Base-by-base conservation (phyloP, 2,113 vertebrate species). In the Podarcis cretensis region DNA sequence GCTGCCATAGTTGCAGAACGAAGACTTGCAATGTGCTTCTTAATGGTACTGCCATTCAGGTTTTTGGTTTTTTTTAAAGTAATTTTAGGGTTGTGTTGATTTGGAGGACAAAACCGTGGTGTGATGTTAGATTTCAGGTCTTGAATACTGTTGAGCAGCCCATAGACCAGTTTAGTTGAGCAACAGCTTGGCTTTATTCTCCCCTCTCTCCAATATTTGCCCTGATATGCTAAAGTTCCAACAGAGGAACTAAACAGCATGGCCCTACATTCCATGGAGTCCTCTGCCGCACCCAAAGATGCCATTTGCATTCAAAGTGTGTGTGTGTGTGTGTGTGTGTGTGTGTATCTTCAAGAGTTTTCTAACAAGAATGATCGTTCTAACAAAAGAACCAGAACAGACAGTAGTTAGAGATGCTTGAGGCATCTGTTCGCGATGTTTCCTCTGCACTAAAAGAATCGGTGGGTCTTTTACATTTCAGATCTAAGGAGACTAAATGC, bases 1-100 rank as follows among this genome's bases (percentile, higher is more conserved):
- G 76, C 25, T 54, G 89, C 59, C 82, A 74, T 92, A 91, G 54
- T 86, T 92, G 78, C 83, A 80, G 73, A 92, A 76, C 86, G 77
- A 90, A 91, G 87, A 89, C 87, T 0, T 25, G 1, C 59, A 87
- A 80, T 23, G 8, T 87, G 23, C 87, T 86, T 90, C 86, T 90
- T 30, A 86, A 65, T 35, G 71, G 9, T 4, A 40, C 25, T 83
- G 48, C 21, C 71, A 84, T 87, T 81, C 35, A 89, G 20, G 14
- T 57, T 92, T 23, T 74, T 37, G n/a, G n/a, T 59, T 20, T 21
- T 13, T 25, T 37, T 8, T 9, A 48, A 20, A 35, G 13, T 63
- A 63, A 63, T 63, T 63, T 63, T 20, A 88, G 32, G 21, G 35
- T 4, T 63, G 35, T 93, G 87, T 92, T 80, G 79, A 83, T 94